phyloP scores from a whole-genome alignment of 2,797 vertebrate genomes.

The Syndactyla subalaris region DNA sequence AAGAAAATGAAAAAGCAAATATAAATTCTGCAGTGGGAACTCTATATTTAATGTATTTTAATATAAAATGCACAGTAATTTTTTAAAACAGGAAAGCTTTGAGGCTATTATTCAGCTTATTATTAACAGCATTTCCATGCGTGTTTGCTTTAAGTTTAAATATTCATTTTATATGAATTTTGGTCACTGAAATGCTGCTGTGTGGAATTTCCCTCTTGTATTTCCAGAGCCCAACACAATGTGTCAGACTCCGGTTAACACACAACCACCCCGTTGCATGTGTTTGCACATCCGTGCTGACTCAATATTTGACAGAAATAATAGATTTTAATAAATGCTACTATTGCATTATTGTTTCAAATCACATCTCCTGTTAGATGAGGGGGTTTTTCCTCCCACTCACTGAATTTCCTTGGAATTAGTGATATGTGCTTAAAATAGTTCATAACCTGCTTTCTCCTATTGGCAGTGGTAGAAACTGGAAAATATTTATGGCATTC shows the following conservation, averaged over 20 bases:
- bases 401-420: conserved; percentile 15
- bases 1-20: not conserved
- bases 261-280: not conserved
- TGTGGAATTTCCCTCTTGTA: not conserved
- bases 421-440: not conserved
- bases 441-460: not conserved
- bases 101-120: not conserved
- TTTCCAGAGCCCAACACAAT: conserved; percentile 30
- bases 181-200: not conserved
- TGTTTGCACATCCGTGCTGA: conserved; percentile 55
- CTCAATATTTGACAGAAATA: conserved; percentile 62
- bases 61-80: not conserved
- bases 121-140: not conserved
- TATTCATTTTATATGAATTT: conserved; percentile 47
- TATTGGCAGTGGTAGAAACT: not conserved
- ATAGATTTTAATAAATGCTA: conserved; percentile 16
- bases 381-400: not conserved
- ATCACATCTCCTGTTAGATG: not conserved
- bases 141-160: not conserved
- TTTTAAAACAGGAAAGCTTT: not conserved
- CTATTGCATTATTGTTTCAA: conserved; percentile 37
- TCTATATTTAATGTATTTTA: not conserved
- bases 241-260: conserved; percentile 31
- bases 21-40: not conserved
- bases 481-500: fast-evolving